Conservation (phyloP, 2,113 vertebrate species). For the Sorex fumeus region DNA sequence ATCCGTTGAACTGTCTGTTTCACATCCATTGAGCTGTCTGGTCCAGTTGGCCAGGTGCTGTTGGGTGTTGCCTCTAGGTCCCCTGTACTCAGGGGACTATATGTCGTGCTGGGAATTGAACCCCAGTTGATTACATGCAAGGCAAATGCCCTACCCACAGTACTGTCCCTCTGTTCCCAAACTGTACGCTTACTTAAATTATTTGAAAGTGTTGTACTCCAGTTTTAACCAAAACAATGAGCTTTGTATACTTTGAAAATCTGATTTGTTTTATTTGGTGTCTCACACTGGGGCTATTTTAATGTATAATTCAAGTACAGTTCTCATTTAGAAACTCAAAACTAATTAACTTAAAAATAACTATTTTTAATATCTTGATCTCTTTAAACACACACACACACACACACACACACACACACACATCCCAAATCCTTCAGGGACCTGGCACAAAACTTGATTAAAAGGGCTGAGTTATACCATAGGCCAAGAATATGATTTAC, state of each 20-base stretch:
- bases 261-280: slow-evolving; percentile 57
- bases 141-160: no score
- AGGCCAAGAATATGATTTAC: background rate
- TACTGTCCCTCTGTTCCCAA: no score
- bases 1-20: no score
- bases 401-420: no score
- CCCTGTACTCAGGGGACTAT: no score
- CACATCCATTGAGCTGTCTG: no score
- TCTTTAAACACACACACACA: slow-evolving; percentile 29
- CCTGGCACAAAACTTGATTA: slow-evolving; percentile 53
- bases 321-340: slow-evolving; percentile 60
- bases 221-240: slow-evolving; percentile 39
- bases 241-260: slow-evolving; percentile 54
- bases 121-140: no score
- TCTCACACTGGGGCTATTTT: slow-evolving; percentile 40
- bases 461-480: background rate
- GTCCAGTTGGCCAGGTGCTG: no score
- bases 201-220: slow-evolving; percentile 54
- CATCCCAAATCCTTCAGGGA: background rate
- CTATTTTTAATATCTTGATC: slow-evolving; percentile 29
- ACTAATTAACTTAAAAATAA: slow-evolving; percentile 35
- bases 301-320: background rate
- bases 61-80: no score
- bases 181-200: background rate
- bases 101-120: no score